Base-by-base conservation (phyloP, 2,113 vertebrate genomes). In the Gracilinanus agilis region DNA sequence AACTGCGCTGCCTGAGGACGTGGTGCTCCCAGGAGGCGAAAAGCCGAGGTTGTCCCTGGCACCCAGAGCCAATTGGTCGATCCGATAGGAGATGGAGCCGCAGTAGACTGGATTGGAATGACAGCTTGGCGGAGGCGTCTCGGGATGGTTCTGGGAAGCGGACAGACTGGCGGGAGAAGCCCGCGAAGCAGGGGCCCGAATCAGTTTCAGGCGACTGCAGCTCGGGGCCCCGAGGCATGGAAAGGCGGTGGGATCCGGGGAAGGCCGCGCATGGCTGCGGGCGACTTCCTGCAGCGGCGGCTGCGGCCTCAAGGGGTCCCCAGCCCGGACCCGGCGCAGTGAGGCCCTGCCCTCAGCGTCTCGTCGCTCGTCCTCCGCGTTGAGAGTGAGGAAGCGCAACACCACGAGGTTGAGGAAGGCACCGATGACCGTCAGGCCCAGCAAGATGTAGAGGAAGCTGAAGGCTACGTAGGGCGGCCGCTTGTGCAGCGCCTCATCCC, bases 381-480 rank as follows among this genome's bases (percentile, higher is more conserved):
- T 99, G 99, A 99, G 99, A 0, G 99, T 99, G 93, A 99, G 99
- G 97, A 99, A 99, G 49, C 99, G 98, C 90, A 99, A 98, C 92
- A 99, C 99, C 94, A 99, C 99, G 67, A 99, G 98, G 98, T 99
- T 99, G 61, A 99, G 99, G 98, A 99, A 99, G 95, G 99, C 99
- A 8, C 99, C 99, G 0, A 99, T 99, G 91, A 99, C 99, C 0
- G 99, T 99, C 96, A 99, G 98, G 24, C 99, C 99, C 94, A 99
- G 98, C 75, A 99, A 99, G 97, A 99, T 99, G 98, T 99, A 99
- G 98, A 99, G 99, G 98, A 99, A 99, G 98, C 99, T 99, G 98
- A 99, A 99, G 24, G 98, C 99, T 92, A 99, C 99, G 0, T 99
- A 99, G 0, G 99, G 99, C 0, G 99, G 99, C 97, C 99, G 99